Base-by-base conservation (phyloP, 2,888 invertebrate genomes). In the Plagodis pulveraria region DNA sequence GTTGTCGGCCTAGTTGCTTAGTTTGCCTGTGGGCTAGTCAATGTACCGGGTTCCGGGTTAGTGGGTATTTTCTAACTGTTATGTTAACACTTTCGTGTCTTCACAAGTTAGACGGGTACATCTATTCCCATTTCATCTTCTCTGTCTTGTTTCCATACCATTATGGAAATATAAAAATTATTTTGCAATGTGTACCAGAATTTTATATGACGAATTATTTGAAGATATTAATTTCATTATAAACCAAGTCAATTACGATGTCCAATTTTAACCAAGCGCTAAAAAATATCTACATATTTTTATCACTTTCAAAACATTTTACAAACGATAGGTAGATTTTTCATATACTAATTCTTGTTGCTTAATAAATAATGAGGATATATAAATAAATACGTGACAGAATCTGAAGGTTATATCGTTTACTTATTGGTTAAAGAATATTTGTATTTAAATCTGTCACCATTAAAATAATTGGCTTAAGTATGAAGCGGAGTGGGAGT, bases 371-470 rank as follows among this genome's bases (percentile, higher is more conserved):
- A 38, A 38, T 38, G 9, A 38, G 22, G 4, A 38, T 38, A 9
- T 38, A 38, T 38, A 38, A 38, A 4, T 38, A 8, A 6, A 38
- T 4, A 38, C 7, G 0, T 6, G 9, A 5, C 6, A 7, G 1
- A 43, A 36, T 45, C 8, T 33, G 11, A 45, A 54, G 50, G 56
- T 45, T 49, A 56, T 50, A 45, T 35, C 36, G 11, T 47, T 42
- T 42, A 6, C 5, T 6, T 11, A 7, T 6, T 12, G 42, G 5
- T 12, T 12, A 2, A 5, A 40, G 10, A 40, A 5, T 42, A 42
- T 52, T 58, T 67, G 63, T 74, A 70, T 74, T 76, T 67, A 72
- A 74, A 71, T 72, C 64, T 74, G 72, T 77, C 67, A 69, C 71
- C 64, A 67, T 73, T 69, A 64, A 60, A 62, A 57, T 68, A 72